A percentile compares a stretch with the other conserved stretches of the same genome.
These are phyloP conservation scores for Fregata magnificens DNA, from an alignment of 2,113 vertebrate species.

Conservation along the genomic window DNA sequence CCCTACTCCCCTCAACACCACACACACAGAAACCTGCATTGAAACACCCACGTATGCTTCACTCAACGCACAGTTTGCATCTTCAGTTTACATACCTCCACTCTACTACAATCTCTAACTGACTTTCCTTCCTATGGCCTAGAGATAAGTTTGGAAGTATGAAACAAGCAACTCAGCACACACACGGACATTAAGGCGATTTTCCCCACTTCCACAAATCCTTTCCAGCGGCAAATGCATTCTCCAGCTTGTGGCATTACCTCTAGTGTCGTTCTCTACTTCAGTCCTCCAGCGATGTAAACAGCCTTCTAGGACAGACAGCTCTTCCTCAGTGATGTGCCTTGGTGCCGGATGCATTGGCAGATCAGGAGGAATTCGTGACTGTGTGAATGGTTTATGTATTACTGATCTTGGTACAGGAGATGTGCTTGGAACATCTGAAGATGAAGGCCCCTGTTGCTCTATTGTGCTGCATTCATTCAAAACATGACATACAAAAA, in stretches of 20 bases:
- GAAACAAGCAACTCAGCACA: background rate
- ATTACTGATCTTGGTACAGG: conserved; percentile 82
- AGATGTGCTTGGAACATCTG: conserved; percentile 79
- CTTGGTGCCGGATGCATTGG: conserved; percentile 96
- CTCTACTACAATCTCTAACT: background rate
- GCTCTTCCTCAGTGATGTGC: conserved; percentile 93
- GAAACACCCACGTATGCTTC: rapidly evolving
- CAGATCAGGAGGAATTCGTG: conserved; percentile 89
- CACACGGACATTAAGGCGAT: background rate
- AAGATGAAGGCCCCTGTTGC: conserved; percentile 77
- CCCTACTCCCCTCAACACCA: background rate
- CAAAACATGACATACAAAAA: conserved; percentile 11
- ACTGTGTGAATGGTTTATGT: conserved; percentile 97
- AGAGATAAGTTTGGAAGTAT: background rate
- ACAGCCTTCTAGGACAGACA: conserved; percentile 90
- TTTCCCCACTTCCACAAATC: background rate
- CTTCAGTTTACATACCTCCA: background rate
- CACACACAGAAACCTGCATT: background rate
- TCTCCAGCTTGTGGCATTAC: conserved; percentile 57
- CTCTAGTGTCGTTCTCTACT: conserved; percentile 95
- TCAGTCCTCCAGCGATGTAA: conserved; percentile 98
- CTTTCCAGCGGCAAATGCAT: background rate
- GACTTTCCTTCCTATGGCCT: background rate
- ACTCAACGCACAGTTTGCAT: background rate
- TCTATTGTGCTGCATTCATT: conserved; percentile 80